These are phyloP conservation scores for Apostichopus leukothele DNA, from an alignment of 53 echinoderm and acorn worm genomes.

Conservation along the genomic window DNA sequence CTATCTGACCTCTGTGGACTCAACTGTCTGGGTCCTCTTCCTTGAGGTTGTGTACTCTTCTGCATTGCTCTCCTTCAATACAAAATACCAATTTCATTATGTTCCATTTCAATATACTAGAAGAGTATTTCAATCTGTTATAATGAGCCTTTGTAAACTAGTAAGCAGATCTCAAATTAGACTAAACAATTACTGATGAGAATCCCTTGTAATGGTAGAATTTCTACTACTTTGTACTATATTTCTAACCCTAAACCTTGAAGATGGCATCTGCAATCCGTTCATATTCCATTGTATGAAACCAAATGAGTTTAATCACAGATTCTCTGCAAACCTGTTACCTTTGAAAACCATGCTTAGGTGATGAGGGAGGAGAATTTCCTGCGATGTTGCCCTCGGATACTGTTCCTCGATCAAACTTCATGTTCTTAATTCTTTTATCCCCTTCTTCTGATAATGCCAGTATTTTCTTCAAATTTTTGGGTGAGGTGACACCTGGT, in stretches of 20 bases:
- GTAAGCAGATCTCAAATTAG: too few species aligned
- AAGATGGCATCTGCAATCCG: too few species aligned
- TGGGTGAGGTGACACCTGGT: conserved; percentile 94
- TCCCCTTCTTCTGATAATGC: conserved; percentile 96
- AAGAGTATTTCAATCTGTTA: too few species aligned
- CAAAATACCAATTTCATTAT: background rate
- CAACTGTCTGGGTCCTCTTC: conserved; percentile 56
- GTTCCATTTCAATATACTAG: too few species aligned
- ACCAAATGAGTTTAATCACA: too few species aligned
- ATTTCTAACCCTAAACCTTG: too few species aligned
- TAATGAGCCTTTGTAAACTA: too few species aligned
- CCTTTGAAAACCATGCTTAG: conserved; percentile 55
- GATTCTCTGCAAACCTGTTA: background rate
- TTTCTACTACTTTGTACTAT: too few species aligned
- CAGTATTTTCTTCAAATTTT: conserved; percentile 89
- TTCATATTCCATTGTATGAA: too few species aligned
- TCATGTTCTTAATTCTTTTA: conserved; percentile 78
- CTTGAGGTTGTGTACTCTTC: background rate
- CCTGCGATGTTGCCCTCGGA: conserved; percentile 52
- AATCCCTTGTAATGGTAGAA: too few species aligned
- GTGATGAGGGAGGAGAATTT: conserved; percentile 60
- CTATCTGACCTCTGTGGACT: conserved; percentile 95
- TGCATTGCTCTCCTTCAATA: background rate
- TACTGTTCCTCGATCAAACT: conserved; percentile 68
- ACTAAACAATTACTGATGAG: too few species aligned